Conservation (phyloP, 1,140 invertebrate species). For the Lasioglossum baleicum region DNA sequence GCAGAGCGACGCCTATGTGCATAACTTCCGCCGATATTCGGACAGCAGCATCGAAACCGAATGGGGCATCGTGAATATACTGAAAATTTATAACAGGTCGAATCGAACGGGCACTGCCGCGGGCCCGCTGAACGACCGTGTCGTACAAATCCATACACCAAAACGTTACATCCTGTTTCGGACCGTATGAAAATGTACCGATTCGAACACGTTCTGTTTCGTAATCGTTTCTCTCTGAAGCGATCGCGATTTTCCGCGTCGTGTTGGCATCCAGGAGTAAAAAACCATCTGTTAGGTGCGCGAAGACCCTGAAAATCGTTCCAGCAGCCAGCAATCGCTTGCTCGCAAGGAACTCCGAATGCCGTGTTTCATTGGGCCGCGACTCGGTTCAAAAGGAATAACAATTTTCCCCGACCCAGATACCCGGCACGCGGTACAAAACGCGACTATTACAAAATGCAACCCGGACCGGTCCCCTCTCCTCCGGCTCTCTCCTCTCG, state of each 20-base stretch:
- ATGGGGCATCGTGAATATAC: neutral
- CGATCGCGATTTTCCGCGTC: too few relatives aligned
- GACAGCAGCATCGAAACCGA: neutral
- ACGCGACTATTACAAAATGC: conserved; percentile 16
- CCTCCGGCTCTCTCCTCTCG: neutral
- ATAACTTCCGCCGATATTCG: neutral
- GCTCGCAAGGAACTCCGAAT: neutral
- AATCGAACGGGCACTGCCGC: neutral
- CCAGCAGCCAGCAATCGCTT: neutral
- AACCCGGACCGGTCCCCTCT: neutral
- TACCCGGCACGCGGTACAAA: neutral
- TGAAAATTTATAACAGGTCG: neutral
- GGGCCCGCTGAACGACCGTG: neutral
- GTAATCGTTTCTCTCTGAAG: too few relatives aligned
- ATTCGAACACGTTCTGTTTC: too few relatives aligned
- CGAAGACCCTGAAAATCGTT: neutral
- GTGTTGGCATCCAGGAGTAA: neutral
- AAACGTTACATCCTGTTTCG: neutral
- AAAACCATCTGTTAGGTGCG: neutral
- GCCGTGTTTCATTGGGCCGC: conserved; percentile 5
- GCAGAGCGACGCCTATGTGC: neutral
- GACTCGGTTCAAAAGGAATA: conserved; percentile 48
- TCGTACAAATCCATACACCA: neutral
- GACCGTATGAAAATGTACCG: too few relatives aligned
- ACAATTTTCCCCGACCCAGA: conserved; percentile 53